Evolutionary conservation across 2,888 invertebrate species (phyloP).

Genomic region (Kuschelorhynchus macadamiae): DNA sequence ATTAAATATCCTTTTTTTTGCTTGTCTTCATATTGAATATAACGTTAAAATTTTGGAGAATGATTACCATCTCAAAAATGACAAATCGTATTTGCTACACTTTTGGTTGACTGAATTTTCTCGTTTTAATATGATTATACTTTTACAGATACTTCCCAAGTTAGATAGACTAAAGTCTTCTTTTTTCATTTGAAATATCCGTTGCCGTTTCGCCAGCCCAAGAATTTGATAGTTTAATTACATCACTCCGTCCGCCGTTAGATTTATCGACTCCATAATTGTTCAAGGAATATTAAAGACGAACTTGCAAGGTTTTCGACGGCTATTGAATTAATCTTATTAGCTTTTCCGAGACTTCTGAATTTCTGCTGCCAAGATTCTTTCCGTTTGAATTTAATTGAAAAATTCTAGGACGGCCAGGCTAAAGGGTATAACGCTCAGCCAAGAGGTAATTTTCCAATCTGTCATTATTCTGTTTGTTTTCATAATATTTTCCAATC

Average conservation of each 20-base stretch:
- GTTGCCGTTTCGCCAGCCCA: constrained; percentile 14
- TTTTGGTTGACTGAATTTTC: too few relatives aligned
- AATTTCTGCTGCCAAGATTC: constrained; percentile 31
- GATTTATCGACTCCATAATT: constrained; percentile 53
- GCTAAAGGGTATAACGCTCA: constrained; percentile 26
- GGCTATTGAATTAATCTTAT: constrained; percentile 55
- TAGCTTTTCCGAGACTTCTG: constrained; percentile 43
- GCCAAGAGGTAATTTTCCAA: background rate
- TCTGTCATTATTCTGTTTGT: too few relatives aligned
- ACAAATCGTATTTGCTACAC: too few relatives aligned
- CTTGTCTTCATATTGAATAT: too few relatives aligned
- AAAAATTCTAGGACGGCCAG: constrained; percentile 31
- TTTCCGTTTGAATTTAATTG: constrained; percentile 37
- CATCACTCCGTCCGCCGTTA: constrained; percentile 44
- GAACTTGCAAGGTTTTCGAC: constrained; percentile 48
- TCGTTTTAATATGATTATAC: too few relatives aligned
- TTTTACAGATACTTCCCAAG: too few relatives aligned
- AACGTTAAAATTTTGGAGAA: too few relatives aligned
- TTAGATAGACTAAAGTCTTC: too few relatives aligned
- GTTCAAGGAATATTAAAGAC: constrained; percentile 53
- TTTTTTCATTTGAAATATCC: constrained; percentile 32
- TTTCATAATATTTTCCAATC: too few relatives aligned
- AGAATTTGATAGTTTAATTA: constrained; percentile 49
- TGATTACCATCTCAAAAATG: too few relatives aligned
- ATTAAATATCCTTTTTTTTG: too few relatives aligned